These are phyloP conservation scores for Numida meleagris DNA, from an alignment of 2,113 vertebrate genomes.

Conservation along the genomic window DNA sequence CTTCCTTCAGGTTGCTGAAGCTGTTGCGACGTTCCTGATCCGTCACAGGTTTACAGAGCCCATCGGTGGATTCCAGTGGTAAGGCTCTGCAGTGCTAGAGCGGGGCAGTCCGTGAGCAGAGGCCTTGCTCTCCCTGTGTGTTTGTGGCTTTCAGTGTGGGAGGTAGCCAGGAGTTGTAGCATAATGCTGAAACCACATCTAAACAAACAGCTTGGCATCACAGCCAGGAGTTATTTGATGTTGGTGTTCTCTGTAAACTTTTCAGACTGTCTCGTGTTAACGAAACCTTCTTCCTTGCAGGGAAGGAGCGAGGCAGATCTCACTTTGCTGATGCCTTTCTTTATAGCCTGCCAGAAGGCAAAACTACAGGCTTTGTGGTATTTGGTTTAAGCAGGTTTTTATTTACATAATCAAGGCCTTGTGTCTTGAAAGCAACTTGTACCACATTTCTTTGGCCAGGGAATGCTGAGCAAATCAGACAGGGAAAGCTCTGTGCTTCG, in stretches of 20 bases:
- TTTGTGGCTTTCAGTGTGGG: neutral
- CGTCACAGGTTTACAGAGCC: slow-evolving; percentile 96
- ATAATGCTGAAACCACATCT: neutral
- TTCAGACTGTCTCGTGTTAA: neutral
- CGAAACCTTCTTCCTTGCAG: neutral
- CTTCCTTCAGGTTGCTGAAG: slow-evolving; percentile 89
- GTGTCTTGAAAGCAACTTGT: neutral
- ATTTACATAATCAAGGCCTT: neutral
- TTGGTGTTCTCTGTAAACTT: neutral
- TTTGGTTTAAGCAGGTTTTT: neutral
- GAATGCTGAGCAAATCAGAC: neutral
- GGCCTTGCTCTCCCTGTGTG: neutral
- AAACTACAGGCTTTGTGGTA: neutral
- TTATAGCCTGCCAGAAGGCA: neutral
- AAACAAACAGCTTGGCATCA: neutral
- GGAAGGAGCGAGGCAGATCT: neutral
- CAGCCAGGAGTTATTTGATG: neutral
- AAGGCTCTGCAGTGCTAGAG: slow-evolving; percentile 45
- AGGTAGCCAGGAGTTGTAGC: neutral
- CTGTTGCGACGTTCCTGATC: slow-evolving; percentile 94
- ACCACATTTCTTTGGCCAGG: neutral
- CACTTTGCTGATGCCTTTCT: neutral
- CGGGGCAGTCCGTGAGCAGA: neutral
- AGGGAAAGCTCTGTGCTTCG: neutral
- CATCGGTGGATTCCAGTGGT: slow-evolving; percentile 95